Evolutionary conservation across 1,140 invertebrate species (phyloP).

Genomic region (Adelges cooleyi): DNA sequence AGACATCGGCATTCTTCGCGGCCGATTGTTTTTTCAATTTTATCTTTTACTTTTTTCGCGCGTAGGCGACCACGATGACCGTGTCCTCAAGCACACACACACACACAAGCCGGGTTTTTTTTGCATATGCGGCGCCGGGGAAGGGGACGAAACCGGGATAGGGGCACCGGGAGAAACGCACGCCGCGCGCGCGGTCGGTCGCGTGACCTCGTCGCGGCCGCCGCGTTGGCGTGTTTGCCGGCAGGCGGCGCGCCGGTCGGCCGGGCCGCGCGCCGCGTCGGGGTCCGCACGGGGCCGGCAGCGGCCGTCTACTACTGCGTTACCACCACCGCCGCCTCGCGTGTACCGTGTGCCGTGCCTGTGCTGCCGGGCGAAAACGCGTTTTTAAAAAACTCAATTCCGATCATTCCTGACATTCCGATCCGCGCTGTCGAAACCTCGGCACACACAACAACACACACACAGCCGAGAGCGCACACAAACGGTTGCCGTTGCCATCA

Average conservation of each 20-base stretch:
- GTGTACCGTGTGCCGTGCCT: too few species aligned
- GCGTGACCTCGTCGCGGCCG: neutral
- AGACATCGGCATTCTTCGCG: neutral
- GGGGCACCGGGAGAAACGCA: neutral
- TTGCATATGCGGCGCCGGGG: neutral
- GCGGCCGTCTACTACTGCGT: too few species aligned
- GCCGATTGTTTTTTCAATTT: neutral
- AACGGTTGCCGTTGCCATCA: neutral
- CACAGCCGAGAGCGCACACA: neutral
- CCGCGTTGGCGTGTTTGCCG: conserved; percentile 16
- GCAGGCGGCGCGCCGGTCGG: neutral
- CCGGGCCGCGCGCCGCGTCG: neutral
- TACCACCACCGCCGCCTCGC: neutral
- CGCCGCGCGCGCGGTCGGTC: neutral
- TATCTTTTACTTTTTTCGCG: too few species aligned
- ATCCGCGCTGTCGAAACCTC: conserved; percentile 26
- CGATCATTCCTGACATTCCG: conserved; percentile 27
- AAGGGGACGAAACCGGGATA: neutral
- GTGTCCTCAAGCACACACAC: neutral
- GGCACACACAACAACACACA: neutral
- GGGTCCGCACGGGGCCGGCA: neutral
- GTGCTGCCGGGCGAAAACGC: conserved; percentile 26
- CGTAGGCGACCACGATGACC: neutral
- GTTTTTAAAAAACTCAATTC: conserved; percentile 29
- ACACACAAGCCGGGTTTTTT: neutral